These are phyloP conservation scores for Hanleya hanleyi DNA, from an alignment of 2,888 invertebrate species.

Conservation along the genomic window DNA sequence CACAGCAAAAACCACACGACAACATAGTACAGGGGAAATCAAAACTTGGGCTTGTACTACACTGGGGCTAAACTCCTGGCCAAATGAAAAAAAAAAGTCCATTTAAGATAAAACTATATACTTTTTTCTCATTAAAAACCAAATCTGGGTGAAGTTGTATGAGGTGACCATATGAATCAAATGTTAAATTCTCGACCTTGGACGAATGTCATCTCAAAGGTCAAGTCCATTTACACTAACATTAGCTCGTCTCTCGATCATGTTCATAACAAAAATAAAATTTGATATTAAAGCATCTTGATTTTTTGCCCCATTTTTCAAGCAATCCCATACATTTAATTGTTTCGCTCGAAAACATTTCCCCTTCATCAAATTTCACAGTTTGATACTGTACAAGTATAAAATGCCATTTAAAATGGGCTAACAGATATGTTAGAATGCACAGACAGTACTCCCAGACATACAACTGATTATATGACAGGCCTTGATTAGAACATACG, in stretches of 20 bases:
- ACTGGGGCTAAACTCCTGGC: neutral
- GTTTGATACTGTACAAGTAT: neutral
- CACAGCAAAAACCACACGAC: slow-evolving; percentile 3
- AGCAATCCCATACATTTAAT: neutral
- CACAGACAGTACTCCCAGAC: neutral
- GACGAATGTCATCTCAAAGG: too few relatives aligned
- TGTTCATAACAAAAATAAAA: slow-evolving; percentile 9
- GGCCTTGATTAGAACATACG: slow-evolving; percentile 1
- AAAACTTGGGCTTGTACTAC: neutral
- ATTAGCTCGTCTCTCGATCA: neutral
- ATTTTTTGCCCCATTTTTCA: neutral
- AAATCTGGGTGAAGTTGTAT: neutral
- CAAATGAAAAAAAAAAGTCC: slow-evolving; percentile 1
- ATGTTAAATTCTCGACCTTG: neutral
- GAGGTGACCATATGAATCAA: neutral
- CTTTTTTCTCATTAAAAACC: neutral
- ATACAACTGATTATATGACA: neutral
- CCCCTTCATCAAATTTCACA: neutral
- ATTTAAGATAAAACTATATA: neutral
- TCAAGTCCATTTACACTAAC: too few relatives aligned
- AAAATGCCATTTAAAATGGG: slow-evolving; percentile 9
- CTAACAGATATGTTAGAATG: neutral
- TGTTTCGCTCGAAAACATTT: neutral
- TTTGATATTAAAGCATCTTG: slow-evolving; percentile 9
- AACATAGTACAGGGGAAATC: slow-evolving; percentile 2